These are phyloP conservation scores for Leptinotarsa juncta DNA, from an alignment of 2,888 invertebrate genomes.

Conservation along the genomic window DNA sequence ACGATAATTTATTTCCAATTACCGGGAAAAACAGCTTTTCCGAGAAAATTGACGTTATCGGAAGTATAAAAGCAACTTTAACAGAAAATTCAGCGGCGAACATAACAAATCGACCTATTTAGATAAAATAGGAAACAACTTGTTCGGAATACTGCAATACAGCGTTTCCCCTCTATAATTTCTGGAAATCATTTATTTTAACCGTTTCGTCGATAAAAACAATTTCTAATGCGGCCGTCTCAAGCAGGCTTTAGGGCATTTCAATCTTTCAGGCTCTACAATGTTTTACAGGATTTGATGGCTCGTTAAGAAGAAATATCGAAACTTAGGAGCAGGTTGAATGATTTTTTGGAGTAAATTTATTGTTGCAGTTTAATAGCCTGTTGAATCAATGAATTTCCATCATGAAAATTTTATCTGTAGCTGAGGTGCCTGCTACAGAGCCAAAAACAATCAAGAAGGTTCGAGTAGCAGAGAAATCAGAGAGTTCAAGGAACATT, in stretches of 20 bases:
- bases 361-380: too few relatives aligned
- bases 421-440: too few relatives aligned
- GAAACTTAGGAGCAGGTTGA: too few relatives aligned
- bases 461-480: too few relatives aligned
- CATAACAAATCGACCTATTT: constrained; percentile 31
- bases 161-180: constrained; percentile 20
- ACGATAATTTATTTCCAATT: constrained; percentile 17
- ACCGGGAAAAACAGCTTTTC: constrained; percentile 18
- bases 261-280: too few relatives aligned
- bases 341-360: too few relatives aligned
- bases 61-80: constrained; percentile 14
- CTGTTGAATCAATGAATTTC: too few relatives aligned
- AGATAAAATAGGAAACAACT: constrained; percentile 23
- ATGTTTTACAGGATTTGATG: too few relatives aligned
- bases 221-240: neutral
- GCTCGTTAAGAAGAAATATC: too few relatives aligned
- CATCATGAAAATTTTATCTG: too few relatives aligned
- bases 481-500: too few relatives aligned
- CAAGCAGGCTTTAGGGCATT: neutral
- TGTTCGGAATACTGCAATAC: constrained; percentile 23
- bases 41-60: constrained; percentile 22
- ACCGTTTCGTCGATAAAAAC: constrained; percentile 5
- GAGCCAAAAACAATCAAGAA: too few relatives aligned
- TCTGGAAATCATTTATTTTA: constrained; percentile 3
- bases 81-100: constrained; percentile 16